Conservation (phyloP, 1,140 invertebrate genomes). For the Caenorhabditis remanei region DNA sequence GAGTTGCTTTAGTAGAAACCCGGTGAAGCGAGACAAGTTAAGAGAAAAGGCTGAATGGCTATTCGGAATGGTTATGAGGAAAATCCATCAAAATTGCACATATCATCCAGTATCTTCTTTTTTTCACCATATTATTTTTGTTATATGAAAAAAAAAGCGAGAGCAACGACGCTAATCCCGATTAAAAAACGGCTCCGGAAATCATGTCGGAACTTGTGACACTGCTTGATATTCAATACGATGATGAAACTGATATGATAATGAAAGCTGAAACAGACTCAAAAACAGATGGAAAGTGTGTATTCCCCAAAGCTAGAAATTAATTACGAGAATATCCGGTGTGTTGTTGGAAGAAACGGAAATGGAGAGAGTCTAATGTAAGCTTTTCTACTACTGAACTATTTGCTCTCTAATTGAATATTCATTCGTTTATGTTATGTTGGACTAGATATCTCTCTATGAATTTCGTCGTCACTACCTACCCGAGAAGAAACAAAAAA, state of each 20-base stretch:
- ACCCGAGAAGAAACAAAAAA: background rate
- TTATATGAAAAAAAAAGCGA: background rate
- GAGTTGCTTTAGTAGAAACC: constrained; percentile 41
- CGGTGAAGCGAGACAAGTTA: constrained; percentile 52
- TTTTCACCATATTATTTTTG: background rate
- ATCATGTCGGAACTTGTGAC: constrained; percentile 1
- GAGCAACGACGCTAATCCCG: background rate
- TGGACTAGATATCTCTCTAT: constrained; percentile 7
- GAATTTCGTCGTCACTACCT: background rate
- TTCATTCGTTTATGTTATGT: constrained; percentile 51
- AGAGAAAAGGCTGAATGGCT: constrained; percentile 52
- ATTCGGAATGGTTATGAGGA: constrained; percentile 54
- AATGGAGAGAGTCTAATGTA: constrained; percentile 9
- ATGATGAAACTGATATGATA: background rate
- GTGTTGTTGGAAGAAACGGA: background rate
- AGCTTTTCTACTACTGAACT: constrained; percentile 31
- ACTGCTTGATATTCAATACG: background rate
- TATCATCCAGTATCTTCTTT: background rate
- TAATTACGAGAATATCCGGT: constrained; percentile 53
- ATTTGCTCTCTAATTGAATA: constrained; percentile 57
- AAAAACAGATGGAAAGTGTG: background rate
- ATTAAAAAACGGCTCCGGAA: constrained; percentile 21
- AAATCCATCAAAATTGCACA: constrained; percentile 48
- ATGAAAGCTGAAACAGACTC: background rate
- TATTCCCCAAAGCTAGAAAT: constrained; percentile 16